Conservation (phyloP, 2,113 vertebrate genomes). For the Hucho hucho region DNA sequence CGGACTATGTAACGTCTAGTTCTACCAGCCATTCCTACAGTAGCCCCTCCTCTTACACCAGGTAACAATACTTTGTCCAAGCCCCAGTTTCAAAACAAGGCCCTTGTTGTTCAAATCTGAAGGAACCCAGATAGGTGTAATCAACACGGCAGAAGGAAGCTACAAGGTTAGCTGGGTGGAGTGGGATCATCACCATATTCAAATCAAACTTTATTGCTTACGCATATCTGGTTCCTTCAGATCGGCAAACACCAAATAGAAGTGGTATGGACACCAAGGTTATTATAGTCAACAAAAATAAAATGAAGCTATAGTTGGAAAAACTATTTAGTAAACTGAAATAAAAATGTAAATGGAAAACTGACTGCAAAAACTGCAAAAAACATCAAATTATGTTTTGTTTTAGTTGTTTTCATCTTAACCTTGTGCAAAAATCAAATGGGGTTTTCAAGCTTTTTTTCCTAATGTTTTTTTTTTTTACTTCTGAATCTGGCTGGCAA, state of each 20-base stretch:
- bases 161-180: conserved; percentile 28
- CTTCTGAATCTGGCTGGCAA: too few species aligned
- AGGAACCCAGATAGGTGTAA: conserved; percentile 33
- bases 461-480: too few species aligned
- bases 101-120: conserved; percentile 31
- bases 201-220: conserved; percentile 36
- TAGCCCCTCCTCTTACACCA: conserved; percentile 52
- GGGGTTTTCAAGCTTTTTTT: too few species aligned
- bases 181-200: conserved; percentile 37
- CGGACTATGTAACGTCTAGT: conserved; percentile 62
- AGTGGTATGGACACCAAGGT: conserved; percentile 13
- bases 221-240: conserved; percentile 35
- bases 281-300: neutral
- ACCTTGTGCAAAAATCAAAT: too few species aligned
- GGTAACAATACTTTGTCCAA: conserved; percentile 48
- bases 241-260: neutral
- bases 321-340: too few species aligned
- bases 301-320: too few species aligned
- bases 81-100: conserved; percentile 1
- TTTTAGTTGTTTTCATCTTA: too few species aligned
- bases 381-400: too few species aligned
- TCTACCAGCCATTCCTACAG: conserved; percentile 69
- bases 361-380: neutral
- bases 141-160: conserved; percentile 30
- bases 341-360: too few species aligned